Base-by-base conservation (phyloP, 2,797 vertebrate species). In the Rhodeus uyekii region DNA sequence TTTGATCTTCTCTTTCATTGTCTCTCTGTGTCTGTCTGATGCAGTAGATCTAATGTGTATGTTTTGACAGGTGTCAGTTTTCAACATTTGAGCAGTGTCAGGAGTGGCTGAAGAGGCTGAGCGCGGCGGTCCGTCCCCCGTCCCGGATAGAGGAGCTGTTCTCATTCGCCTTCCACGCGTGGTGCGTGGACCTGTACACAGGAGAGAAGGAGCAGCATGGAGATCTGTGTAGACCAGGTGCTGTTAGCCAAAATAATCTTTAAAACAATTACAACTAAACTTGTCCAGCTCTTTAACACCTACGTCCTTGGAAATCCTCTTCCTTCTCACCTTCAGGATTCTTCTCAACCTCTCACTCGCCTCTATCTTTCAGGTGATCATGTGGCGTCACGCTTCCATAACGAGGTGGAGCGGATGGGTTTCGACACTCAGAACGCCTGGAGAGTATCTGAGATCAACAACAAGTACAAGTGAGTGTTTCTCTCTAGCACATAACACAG, bases 401-500 rank as follows among this genome's bases (percentile, higher is more conserved):
- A 98, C 0, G 98, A 99, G 91, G 96, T 98, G 87, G 98, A 99
- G 84, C 93, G 98, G 86, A 98, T 99, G 98, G 96, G 97, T 74
- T 99, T 99, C 85, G 97, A 99, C 91, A 97, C 98, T 92, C 97
- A 97, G 88, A 98, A 98, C 42, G 97, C 96, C 88, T 99, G 98
- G 98, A 96, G 98, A 92, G 97, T 99, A 91, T 96, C 97, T 46
- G 97, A 98, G 90, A 98, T 99, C 93, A 99, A 99, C 93, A 96
- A 96, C 91, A 99, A 98, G 88, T 98, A 98, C 93, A 98, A 95
- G 98, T 99, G 90, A 95, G 83, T 55, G 46, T 75, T 64, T 53
- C 29, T 34, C 38, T 46, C 39, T 34, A 32, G 48, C 55, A 12
- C 50, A 8, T 22, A 22, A 22, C 19, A 50, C 34, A 18, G 78